Conservation (phyloP, 2,113 vertebrate genomes). For the Thinocorus orbignyianus region DNA sequence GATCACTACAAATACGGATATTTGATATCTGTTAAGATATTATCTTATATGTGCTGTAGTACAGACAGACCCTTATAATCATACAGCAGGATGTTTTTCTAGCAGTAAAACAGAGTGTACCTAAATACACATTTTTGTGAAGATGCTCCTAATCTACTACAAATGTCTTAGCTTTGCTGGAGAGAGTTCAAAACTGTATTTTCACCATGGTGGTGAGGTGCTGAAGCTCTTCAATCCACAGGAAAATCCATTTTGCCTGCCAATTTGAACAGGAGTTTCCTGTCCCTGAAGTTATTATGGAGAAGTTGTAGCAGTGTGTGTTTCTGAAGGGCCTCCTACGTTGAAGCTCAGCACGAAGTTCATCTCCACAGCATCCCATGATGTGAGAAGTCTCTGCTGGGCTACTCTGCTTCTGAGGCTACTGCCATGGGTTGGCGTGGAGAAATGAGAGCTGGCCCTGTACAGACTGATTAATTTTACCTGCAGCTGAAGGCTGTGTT, state of each 20-base stretch:
- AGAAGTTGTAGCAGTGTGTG: background rate
- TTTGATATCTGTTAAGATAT: background rate
- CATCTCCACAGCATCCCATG: background rate
- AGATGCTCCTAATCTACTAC: background rate
- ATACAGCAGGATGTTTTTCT: background rate
- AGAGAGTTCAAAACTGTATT: background rate
- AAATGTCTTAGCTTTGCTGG: background rate
- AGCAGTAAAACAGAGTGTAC: background rate
- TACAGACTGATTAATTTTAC: background rate
- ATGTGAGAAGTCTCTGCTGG: background rate
- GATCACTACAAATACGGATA: background rate
- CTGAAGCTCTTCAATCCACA: background rate
- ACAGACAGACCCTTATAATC: background rate
- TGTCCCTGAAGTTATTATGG: background rate
- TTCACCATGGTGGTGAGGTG: background rate
- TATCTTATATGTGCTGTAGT: background rate
- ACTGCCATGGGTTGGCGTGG: background rate
- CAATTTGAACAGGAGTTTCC: background rate
- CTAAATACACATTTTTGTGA: background rate
- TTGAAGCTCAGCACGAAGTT: background rate
- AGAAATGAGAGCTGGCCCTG: background rate
- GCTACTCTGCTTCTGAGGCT: background rate
- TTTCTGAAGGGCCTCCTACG: background rate
- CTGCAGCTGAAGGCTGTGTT: background rate
- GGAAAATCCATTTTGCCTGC: background rate